Evolutionary conservation across 2,113 vertebrate genomes (phyloP), one percentile per base, ranked within the genome.

Genomic region (Corydoras sp.): DNA sequence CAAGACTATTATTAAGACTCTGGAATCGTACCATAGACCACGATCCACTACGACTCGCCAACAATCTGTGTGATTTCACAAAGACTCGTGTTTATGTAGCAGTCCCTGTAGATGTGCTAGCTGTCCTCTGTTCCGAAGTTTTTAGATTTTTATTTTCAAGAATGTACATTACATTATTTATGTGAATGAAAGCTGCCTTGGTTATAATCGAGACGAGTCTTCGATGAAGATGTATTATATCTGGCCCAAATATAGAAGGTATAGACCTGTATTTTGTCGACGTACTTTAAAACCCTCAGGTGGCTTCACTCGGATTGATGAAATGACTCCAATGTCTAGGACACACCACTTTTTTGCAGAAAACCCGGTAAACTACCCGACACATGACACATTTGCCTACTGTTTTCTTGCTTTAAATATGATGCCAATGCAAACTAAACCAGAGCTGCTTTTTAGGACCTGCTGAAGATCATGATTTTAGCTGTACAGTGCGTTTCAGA

Each of bases 81-180:
- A 15, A 14, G 30, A 48, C 7, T 78, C 13, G 62, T 62, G 64
- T 62, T 68, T 53, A 67, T 70, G 71, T 76, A 71, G 74, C 66
- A 65, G 66, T 65, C 61, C 51, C 43, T 9, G 69, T 67, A 72
- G 9, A 49, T 43, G 58, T 48, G 4, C 43, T 54, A 8, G 59
- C 24, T 18, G 30, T 50, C 35, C 10, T 72, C 32, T 12, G 51
- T 63, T 58, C 60, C 43, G 53, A 4, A 3, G 2, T 61, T 24
- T 10, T 30, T 49, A 11, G 55, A 58, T 53, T 72, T 15, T 35
- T 35, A 55, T 31, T 59, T 58, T 73, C 76, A 76, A 80, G 79
- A 84, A 86, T 86, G 81, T 84, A 77, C 74, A 72, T 74, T 65
- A 62, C 71, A 68, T 77, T 81, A 76, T 86, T 81, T 79, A 80